These are phyloP conservation scores for Acanthisitta chloris DNA, from an alignment of 2,113 vertebrate species.

Conservation along the genomic window DNA sequence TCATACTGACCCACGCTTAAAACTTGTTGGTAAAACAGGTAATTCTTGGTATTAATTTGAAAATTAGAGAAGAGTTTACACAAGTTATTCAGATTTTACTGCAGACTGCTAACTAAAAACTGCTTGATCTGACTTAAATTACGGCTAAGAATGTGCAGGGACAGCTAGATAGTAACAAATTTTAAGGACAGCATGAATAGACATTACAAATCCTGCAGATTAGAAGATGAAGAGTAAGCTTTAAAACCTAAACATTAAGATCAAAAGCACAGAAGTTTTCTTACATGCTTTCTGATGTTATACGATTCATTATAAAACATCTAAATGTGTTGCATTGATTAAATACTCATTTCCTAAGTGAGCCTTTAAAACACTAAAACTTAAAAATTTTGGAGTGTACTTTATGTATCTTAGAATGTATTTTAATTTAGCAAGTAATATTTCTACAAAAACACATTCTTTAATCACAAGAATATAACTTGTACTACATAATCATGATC, in stretches of 20 bases:
- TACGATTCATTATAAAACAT: not conserved
- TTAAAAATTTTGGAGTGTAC: not conserved
- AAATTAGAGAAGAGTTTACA: not conserved
- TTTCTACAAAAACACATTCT: not conserved
- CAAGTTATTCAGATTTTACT: not conserved
- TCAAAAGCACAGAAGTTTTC: not conserved
- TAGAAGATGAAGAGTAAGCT: not conserved
- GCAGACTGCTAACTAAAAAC: not conserved
- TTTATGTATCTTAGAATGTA: not conserved
- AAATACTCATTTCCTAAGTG: not conserved
- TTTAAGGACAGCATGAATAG: not conserved
- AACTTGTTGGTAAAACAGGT: not conserved
- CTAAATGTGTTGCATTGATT: not conserved
- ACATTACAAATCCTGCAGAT: not conserved
- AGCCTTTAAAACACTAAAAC: not conserved
- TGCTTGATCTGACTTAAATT: not conserved
- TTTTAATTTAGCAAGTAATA: not conserved
- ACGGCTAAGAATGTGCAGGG: not conserved
- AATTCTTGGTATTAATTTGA: not conserved
- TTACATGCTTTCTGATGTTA: not conserved
- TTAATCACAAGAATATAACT: not conserved
- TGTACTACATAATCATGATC: not conserved
- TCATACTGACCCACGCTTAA: not conserved
- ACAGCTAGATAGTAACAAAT: not conserved
- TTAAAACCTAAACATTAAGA: not conserved